These are phyloP conservation scores for Bellardia bayeri DNA, from an alignment of 2,888 invertebrate genomes.

Conservation along the genomic window DNA sequence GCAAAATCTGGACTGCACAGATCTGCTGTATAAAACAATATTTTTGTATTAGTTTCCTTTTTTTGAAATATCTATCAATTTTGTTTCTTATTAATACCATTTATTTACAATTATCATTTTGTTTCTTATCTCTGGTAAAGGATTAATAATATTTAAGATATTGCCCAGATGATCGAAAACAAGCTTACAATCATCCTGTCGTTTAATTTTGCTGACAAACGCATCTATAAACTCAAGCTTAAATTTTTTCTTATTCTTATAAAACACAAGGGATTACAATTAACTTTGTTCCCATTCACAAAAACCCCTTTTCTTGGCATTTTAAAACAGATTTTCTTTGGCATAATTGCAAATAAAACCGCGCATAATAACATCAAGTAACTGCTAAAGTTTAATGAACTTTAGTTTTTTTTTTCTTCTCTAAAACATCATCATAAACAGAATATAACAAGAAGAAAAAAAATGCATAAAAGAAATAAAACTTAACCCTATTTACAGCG, in stretches of 20 bases:
- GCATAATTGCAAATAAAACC: slow-evolving; percentile 46
- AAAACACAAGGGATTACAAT: slow-evolving; percentile 62
- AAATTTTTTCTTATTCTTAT: neutral
- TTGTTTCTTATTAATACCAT: no score
- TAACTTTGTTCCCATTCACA: slow-evolving; percentile 14
- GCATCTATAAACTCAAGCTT: slow-evolving; percentile 13
- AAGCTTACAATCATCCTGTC: slow-evolving; percentile 17
- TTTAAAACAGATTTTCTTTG: slow-evolving; percentile 43
- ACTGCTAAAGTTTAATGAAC: slow-evolving; percentile 69
- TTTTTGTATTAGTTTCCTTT: no score
- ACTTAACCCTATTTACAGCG: slow-evolving; percentile 69
- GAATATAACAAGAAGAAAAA: slow-evolving; percentile 21
- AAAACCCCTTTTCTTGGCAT: slow-evolving; percentile 36
- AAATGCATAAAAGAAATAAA: slow-evolving; percentile 32
- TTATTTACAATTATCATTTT: no score
- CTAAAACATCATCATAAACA: slow-evolving; percentile 38
- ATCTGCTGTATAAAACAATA: no score
- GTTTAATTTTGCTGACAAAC: slow-evolving; percentile 34
- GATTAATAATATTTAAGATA: neutral
- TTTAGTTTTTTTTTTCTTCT: slow-evolving; percentile 50
- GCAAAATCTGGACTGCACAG: no score
- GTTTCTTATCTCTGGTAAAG: neutral
- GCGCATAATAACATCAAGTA: slow-evolving; percentile 58
- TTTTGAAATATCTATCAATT: no score
- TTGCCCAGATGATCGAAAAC: slow-evolving; percentile 9